These are phyloP conservation scores for Typhlichthys subterraneus DNA, from an alignment of 2,797 vertebrate genomes.

Conservation along the genomic window DNA sequence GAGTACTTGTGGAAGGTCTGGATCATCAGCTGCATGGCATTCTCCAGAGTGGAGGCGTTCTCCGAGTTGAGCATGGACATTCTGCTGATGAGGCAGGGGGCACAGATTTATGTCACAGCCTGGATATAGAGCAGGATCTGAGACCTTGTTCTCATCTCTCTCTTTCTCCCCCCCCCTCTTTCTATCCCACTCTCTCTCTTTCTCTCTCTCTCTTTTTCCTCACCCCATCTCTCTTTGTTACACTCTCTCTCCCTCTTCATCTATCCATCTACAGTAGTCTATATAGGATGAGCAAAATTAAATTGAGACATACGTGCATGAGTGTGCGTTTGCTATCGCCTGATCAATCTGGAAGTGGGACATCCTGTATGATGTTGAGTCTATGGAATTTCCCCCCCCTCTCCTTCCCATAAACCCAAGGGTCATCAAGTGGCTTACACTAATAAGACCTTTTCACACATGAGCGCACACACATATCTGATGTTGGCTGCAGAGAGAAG, in stretches of 20 bases:
- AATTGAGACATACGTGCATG: background rate
- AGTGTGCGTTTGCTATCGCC: too few species aligned
- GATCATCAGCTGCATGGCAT: constrained; percentile 83
- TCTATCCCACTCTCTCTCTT: too few species aligned
- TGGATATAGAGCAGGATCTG: background rate
- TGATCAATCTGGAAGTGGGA: too few species aligned
- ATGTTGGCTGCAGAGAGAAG: constrained; percentile 3
- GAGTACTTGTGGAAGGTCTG: constrained; percentile 85
- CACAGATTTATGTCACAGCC: constrained; percentile 1
- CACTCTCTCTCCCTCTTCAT: too few species aligned
- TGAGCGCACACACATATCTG: background rate
- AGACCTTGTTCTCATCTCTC: background rate
- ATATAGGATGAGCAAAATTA: too few species aligned
- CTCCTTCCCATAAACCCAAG: background rate
- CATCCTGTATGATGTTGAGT: background rate
- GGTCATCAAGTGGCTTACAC: too few species aligned
- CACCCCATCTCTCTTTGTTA: too few species aligned
- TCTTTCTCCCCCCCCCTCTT: too few species aligned
- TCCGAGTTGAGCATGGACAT: constrained; percentile 76
- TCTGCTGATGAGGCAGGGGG: constrained; percentile 38
- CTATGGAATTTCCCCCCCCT: background rate
- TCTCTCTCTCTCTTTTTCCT: too few species aligned
- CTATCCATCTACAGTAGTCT: too few species aligned
- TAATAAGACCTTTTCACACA: background rate
- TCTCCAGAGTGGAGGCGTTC: constrained; percentile 79